These are phyloP conservation scores for Ormyrus labotus DNA, from an alignment of 2,888 invertebrate species.

Conservation along the genomic window DNA sequence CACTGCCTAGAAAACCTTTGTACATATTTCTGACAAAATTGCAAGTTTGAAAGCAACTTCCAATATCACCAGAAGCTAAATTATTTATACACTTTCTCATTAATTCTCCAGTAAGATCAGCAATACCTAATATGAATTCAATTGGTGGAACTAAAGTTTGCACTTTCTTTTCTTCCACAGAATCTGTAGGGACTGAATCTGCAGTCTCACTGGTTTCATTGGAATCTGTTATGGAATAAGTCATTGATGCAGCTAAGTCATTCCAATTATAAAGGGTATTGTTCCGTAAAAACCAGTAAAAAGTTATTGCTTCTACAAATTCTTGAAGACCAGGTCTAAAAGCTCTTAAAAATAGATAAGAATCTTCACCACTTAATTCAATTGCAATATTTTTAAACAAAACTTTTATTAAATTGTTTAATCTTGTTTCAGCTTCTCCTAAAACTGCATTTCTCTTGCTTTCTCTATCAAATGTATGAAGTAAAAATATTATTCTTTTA, in stretches of 20 bases:
- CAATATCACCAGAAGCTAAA: constrained; percentile 85
- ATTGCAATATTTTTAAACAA: constrained; percentile 83
- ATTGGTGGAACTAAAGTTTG: constrained; percentile 73
- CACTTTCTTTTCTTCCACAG: constrained; percentile 56
- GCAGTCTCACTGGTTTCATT: constrained; percentile 49
- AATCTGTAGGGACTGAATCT: constrained; percentile 12
- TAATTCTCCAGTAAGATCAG: constrained; percentile 92
- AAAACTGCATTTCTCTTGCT: constrained; percentile 78
- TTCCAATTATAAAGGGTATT: constrained; percentile 80
- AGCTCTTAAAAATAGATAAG: constrained; percentile 82
- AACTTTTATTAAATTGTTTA: constrained; percentile 80
- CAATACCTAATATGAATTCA: constrained; percentile 86
- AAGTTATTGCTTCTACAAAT: constrained; percentile 90
- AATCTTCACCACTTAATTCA: constrained; percentile 85
- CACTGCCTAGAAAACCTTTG: constrained; percentile 80
- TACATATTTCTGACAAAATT: constrained; percentile 83
- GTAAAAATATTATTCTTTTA: constrained; percentile 90
- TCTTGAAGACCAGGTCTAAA: constrained; percentile 86
- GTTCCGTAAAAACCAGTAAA: constrained; percentile 83
- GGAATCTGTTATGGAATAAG: constrained; percentile 68
- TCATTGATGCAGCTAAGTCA: constrained; percentile 78
- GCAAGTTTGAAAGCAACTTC: constrained; percentile 84
- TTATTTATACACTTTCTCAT: constrained; percentile 93
- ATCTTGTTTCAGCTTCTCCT: constrained; percentile 81
- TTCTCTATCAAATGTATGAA: constrained; percentile 84